Conservation (phyloP, 1,140 invertebrate genomes). For the Hyles vespertilio region DNA sequence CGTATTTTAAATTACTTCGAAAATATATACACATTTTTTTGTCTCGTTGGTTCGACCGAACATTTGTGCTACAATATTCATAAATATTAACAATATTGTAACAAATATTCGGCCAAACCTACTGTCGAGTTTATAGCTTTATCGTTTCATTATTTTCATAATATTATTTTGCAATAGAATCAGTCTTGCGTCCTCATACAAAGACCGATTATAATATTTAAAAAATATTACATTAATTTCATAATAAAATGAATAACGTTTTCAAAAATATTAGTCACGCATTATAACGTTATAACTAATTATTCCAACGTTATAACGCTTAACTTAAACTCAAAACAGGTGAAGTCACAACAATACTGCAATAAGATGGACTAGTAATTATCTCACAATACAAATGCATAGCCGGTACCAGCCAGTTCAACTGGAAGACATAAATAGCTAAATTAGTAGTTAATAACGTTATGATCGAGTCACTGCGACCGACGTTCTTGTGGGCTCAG, state of each 20-base stretch:
- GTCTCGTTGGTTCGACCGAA: constrained; percentile 7
- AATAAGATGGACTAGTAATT: constrained; percentile 4
- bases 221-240: neutral
- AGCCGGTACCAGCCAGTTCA: constrained; percentile 9
- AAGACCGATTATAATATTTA: constrained; percentile 14
- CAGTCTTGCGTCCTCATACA: constrained; percentile 24
- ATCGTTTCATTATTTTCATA: neutral
- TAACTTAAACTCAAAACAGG: neutral
- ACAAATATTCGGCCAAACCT: constrained; percentile 13
- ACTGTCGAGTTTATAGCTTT: neutral
- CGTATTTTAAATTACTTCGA: constrained; percentile 15
- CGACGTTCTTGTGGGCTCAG: constrained; percentile 1
- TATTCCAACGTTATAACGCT: neutral
- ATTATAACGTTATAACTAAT: neutral
- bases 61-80: neutral
- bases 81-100: neutral
- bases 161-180: constrained; percentile 3
- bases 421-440: constrained; percentile 18
- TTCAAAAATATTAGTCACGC: no score
- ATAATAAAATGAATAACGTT: no score
- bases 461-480: constrained; percentile 8
- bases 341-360: constrained; percentile 1
- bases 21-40: constrained; percentile 18
- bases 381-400: constrained; percentile 2
- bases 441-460: constrained; percentile 1